phyloP scores from a whole-genome alignment of 1,140 invertebrate species.

The Lordiphosa mommai region DNA sequence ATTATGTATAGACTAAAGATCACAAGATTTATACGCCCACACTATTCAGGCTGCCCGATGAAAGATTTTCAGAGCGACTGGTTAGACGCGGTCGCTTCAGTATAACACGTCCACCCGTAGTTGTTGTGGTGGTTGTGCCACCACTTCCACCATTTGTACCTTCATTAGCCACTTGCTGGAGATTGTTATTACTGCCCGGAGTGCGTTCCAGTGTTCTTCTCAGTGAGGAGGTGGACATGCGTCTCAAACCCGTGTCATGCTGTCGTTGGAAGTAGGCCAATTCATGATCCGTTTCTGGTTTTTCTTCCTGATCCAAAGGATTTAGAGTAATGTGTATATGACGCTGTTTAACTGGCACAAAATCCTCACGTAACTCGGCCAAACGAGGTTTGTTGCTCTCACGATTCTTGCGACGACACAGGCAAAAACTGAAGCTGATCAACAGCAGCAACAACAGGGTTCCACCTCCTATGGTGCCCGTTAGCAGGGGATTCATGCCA shows the following conservation, averaged over 20 bases:
- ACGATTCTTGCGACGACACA: constrained; percentile 67
- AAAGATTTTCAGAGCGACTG: constrained; percentile 69
- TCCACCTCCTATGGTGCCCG: constrained; percentile 54
- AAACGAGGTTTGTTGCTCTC: constrained; percentile 68
- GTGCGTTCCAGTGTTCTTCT: constrained; percentile 63
- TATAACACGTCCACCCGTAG: constrained; percentile 45
- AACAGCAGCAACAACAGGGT: constrained; percentile 55
- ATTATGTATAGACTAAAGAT: constrained; percentile 63
- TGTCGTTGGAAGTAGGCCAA: constrained; percentile 49
- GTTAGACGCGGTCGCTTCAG: constrained; percentile 58
- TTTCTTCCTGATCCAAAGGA: constrained; percentile 81
- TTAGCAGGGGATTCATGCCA: constrained; percentile 46
- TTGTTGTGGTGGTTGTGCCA: constrained; percentile 25
- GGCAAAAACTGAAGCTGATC: constrained; percentile 68
- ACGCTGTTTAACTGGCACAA: constrained; percentile 62
- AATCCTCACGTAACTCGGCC: constrained; percentile 50
- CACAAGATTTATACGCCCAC: constrained; percentile 68
- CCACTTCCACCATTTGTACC: constrained; percentile 1
- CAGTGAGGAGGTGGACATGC: constrained; percentile 48
- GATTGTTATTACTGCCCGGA: constrained; percentile 53
- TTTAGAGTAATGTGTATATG: constrained; percentile 87
- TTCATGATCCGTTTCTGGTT: constrained; percentile 42
- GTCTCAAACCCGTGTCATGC: constrained; percentile 38
- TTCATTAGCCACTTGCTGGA: constrained; percentile 63
- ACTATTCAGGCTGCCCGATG: constrained; percentile 70